A percentile compares a stretch with the other conserved stretches of the same genome.
These are phyloP conservation scores for Drepana falcataria DNA, from an alignment of 2,888 invertebrate genomes.

Conservation along the genomic window DNA sequence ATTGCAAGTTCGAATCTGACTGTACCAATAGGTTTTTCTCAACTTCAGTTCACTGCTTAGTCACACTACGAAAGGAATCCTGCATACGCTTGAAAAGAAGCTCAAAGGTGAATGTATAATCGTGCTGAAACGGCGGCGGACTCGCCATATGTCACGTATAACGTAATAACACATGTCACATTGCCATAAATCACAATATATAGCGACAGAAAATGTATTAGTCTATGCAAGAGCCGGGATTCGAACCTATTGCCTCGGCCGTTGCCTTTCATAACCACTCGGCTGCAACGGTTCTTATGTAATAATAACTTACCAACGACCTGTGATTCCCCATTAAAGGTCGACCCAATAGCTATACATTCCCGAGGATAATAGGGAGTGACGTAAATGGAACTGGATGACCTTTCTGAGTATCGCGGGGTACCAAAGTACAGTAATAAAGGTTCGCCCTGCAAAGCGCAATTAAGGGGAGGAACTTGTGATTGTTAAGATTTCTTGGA, in stretches of 20 bases:
- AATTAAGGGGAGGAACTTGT: background rate
- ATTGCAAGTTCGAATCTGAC: no score
- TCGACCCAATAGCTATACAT: conserved; percentile 60
- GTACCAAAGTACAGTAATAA: background rate
- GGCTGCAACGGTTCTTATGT: conserved; percentile 10
- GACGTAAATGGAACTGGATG: conserved; percentile 62
- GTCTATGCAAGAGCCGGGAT: no score
- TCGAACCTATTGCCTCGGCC: no score
- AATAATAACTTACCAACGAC: conserved; percentile 57
- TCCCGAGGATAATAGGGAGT: conserved; percentile 61
- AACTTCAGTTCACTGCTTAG: no score
- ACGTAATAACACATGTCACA: conserved; percentile 18
- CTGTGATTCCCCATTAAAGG: conserved; percentile 59
- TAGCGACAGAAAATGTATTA: conserved; percentile 49
- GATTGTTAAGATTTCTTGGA: background rate
- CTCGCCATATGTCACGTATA: conserved; percentile 10
- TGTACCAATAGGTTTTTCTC: no score
- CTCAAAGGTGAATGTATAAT: no score
- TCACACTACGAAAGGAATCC: no score
- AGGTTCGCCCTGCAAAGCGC: background rate
- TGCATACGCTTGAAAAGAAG: no score
- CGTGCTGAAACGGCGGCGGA: no score
- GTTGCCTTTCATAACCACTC: no score
- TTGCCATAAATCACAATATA: conserved; percentile 7
- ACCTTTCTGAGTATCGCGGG: conserved; percentile 32